A percentile compares a stretch with the other conserved stretches of the same genome.
Evolutionary conservation across 2,888 invertebrate species (phyloP).

Genomic region (Brassicogethes aeneus): DNA sequence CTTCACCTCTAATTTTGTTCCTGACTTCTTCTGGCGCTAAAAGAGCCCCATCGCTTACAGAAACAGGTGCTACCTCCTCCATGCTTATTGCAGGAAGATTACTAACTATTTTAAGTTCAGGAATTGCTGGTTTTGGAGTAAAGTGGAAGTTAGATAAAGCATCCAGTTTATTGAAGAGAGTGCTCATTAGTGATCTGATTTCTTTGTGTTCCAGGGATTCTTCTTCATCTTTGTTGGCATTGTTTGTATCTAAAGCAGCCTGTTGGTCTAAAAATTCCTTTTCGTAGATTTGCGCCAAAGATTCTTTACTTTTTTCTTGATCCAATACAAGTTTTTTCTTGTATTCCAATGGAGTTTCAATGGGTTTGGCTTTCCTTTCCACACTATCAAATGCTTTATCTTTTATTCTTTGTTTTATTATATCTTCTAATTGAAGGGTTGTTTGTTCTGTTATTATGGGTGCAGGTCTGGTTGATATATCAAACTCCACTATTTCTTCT

Average conservation of each 20-base stretch:
- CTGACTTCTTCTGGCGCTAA: slow-evolving; percentile 90
- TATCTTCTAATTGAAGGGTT: slow-evolving; percentile 76
- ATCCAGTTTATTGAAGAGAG: slow-evolving; percentile 78
- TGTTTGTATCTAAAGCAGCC: slow-evolving; percentile 47
- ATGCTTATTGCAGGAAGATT: slow-evolving; percentile 86
- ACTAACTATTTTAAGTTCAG: slow-evolving; percentile 83
- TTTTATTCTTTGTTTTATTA: slow-evolving; percentile 85
- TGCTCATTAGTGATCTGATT: slow-evolving; percentile 64
- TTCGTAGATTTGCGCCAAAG: slow-evolving; percentile 91
- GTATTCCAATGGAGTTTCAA: slow-evolving; percentile 72
- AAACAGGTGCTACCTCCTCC: slow-evolving; percentile 93
- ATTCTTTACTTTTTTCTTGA: slow-evolving; percentile 89
- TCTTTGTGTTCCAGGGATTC: slow-evolving; percentile 71
- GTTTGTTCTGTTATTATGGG: slow-evolving; percentile 90
- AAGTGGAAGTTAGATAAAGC: slow-evolving; percentile 91
- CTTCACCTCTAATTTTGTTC: slow-evolving; percentile 46
- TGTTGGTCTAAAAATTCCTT: slow-evolving; percentile 68
- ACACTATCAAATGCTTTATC: slow-evolving; percentile 95
- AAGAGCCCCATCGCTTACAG: slow-evolving; percentile 73
- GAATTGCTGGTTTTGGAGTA: slow-evolving; percentile 76
- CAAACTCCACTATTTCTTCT: slow-evolving; percentile 87
- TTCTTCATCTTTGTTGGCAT: slow-evolving; percentile 49
- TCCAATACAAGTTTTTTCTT: slow-evolving; percentile 83
- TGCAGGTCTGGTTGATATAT: slow-evolving; percentile 71
- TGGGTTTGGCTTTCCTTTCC: slow-evolving; percentile 73